These are phyloP conservation scores for Meloidogyne exigua DNA, from an alignment of 1,140 invertebrate genomes.

Conservation along the genomic window DNA sequence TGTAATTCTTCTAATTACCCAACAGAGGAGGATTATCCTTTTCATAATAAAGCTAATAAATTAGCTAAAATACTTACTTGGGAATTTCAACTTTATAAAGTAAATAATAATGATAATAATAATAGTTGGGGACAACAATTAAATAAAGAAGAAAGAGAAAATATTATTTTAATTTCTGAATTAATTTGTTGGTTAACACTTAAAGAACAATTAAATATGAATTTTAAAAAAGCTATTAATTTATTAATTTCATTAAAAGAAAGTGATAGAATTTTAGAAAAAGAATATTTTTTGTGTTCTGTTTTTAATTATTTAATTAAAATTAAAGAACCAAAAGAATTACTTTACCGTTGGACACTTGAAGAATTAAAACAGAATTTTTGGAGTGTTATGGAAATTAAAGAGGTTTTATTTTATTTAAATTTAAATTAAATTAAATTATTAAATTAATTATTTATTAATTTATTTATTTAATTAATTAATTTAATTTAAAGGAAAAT, in stretches of 20 bases:
- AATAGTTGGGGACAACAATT: background rate
- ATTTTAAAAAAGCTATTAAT: background rate
- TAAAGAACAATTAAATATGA: background rate
- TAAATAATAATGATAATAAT: background rate
- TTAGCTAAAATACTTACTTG: background rate
- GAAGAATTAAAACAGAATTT: background rate
- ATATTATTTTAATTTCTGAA: slow-evolving; percentile 5
- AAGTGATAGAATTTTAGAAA: background rate
- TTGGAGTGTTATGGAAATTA: background rate
- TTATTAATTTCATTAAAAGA: background rate
- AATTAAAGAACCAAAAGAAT: background rate
- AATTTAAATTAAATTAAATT: no score
- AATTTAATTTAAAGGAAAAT: background rate
- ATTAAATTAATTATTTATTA: no score
- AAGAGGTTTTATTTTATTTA: background rate
- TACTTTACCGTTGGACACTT: background rate
- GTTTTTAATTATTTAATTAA: background rate
- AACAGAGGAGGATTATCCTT: background rate
- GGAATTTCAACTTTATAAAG: slow-evolving; percentile 5
- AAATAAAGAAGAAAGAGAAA: slow-evolving; percentile 2
- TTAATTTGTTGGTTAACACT: background rate
- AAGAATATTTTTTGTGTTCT: background rate
- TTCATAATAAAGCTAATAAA: background rate
- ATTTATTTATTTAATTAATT: no score
- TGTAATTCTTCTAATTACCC: background rate